Evolutionary conservation across 1,140 invertebrate species (phyloP), one percentile per base, ranked within the genome.

Genomic region (Diploscapter pachys): DNA sequence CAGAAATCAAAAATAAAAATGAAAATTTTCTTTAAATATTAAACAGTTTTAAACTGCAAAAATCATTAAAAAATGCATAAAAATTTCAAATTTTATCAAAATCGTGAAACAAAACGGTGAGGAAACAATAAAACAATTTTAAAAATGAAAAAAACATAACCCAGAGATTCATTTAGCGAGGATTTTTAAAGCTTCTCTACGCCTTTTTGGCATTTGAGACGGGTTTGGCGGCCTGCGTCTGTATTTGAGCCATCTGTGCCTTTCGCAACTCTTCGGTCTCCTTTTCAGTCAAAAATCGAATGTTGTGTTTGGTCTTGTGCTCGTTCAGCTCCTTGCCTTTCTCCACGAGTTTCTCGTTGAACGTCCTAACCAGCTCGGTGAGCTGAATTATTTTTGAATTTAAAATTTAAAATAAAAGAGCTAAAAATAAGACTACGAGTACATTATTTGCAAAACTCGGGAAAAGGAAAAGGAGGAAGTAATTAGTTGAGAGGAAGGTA

Each of bases 241-340:
- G 31, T 31, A 31, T 31, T 31, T 31, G 11, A 13, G 63, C 63
- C 66, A 68, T 68, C n/a, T 72, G 31, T 31, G 31, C 62, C 31
- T 62, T 57, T 57, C 61, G 13, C 48, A 76, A 11, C 64, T 71
- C 61, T 11, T 31, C 48, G n/a, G 69, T 55, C 52, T 76, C 75
- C n/a, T 76, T 70, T 53, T 76, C 69, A 9, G 63, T 71, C 31
- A 76, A 50, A 5, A 76, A 53, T n/a, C 75, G 75, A 49, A 76
- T 76, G 61, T 76, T 76, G 70, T 76, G 75, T 1, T 76, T 65
- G 6, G 69, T 59, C 51, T 76, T 76, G 70, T 76, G 63, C 4
- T n/a, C 13, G 31, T 76, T 76, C 64, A 76, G 62, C 55, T 71
- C 75, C 51, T 76, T 72, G 52, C 75, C 75, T 63, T 76, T 76